Evolutionary conservation across 1,140 invertebrate species (phyloP).

Genomic region (Doryteuthis pealeii): DNA sequence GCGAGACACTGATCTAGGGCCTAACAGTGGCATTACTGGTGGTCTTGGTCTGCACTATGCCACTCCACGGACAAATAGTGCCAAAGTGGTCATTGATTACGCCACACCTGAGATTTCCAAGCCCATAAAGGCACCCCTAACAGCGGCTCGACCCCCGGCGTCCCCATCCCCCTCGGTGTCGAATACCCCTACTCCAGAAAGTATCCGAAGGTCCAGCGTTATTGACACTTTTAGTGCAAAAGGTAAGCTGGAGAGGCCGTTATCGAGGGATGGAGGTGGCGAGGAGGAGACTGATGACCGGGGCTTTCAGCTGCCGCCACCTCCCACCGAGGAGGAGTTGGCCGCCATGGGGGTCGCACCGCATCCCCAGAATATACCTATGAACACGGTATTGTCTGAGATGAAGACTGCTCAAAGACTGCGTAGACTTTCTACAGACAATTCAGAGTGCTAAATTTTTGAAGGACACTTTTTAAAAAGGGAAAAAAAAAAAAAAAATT

Average conservation of each 20-base stretch:
- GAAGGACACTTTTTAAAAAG: background rate
- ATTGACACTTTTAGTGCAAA: background rate
- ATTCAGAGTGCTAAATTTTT: background rate
- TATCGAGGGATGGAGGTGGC: background rate
- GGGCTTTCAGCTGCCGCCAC: conserved; percentile 29
- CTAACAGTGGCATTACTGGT: background rate
- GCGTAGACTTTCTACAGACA: conserved; percentile 7
- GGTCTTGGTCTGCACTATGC: background rate
- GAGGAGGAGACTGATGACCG: conserved; percentile 19
- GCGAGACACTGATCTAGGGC: background rate
- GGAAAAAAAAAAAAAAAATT: no score
- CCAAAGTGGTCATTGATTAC: conserved; percentile 61
- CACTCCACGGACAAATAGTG: background rate
- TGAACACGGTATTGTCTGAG: conserved; percentile 4
- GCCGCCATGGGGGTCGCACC: conserved; percentile 9
- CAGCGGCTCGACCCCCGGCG: conserved; percentile 11
- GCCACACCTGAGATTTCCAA: conserved; percentile 67
- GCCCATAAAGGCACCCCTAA: background rate
- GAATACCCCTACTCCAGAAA: background rate
- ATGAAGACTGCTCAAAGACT: conserved; percentile 7
- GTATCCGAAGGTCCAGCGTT: background rate
- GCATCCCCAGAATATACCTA: background rate
- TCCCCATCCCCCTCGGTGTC: conserved; percentile 13
- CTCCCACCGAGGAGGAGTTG: conserved; percentile 43
- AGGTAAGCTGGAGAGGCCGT: background rate